Evolutionary conservation across 1,140 invertebrate genomes (phyloP).

Genomic region (Protaetia brevitarsis): DNA sequence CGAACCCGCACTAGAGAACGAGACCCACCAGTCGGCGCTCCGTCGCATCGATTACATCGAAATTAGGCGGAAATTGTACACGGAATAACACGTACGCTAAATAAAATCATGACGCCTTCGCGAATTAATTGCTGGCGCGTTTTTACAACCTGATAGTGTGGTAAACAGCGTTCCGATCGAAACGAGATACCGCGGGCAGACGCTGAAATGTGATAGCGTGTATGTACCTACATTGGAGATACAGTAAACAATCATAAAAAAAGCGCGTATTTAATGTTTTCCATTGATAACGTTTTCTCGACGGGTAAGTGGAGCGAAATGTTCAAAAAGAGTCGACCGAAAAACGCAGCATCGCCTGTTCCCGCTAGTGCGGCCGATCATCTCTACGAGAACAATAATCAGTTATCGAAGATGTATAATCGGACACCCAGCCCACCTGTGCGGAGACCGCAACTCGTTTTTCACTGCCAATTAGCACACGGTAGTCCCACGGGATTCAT

Average conservation of each 20-base stretch:
- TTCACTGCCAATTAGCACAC: conserved; percentile 82
- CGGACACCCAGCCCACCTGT: not conserved
- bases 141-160: too few species aligned
- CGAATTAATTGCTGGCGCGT: not conserved
- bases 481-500: conserved; percentile 93
- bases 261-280: not conserved
- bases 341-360: not conserved
- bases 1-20: not conserved
- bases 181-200: not conserved
- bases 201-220: not conserved
- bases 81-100: not conserved
- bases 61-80: not conserved
- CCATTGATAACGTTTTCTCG: conserved; percentile 7
- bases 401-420: not conserved
- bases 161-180: not conserved
- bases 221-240: too few species aligned
- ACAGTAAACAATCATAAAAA: not conserved
- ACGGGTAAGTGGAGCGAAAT: conserved; percentile 4
- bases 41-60: too few species aligned
- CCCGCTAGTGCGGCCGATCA: not conserved
- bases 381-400: conserved; percentile 3
- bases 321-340: conserved; percentile 6
- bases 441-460: conserved; percentile 27
- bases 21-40: too few species aligned
- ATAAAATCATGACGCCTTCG: not conserved